Percentiles rank a stretch among this genome's conserved stretches.
These are phyloP conservation scores for Sebastolobus alascanus DNA, from an alignment of 2,797 vertebrate species.

Conservation along the genomic window DNA sequence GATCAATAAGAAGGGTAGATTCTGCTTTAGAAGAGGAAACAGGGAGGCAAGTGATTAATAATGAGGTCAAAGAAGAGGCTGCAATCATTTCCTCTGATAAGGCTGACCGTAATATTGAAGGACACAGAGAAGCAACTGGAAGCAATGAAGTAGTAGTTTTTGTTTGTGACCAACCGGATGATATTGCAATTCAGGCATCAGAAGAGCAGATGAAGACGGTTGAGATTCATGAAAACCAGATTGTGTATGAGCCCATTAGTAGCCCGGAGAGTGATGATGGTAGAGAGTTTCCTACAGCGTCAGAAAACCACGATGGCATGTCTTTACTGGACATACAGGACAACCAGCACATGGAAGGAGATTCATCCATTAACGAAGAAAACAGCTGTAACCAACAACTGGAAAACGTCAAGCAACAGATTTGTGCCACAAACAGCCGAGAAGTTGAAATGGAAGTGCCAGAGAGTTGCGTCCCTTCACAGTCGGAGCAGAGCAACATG, in stretches of 20 bases:
- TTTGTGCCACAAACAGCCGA: slow-evolving; percentile 45
- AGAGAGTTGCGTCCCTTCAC: slow-evolving; percentile 34
- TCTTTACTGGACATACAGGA: slow-evolving; percentile 59
- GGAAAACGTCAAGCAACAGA: slow-evolving; percentile 24
- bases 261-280: slow-evolving; percentile 77
- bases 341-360: slow-evolving; percentile 31
- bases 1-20: slow-evolving; percentile 43
- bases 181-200: slow-evolving; percentile 43
- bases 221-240: slow-evolving; percentile 59
- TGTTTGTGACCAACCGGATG: slow-evolving; percentile 60
- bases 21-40: slow-evolving; percentile 47
- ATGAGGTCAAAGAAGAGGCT: slow-evolving; percentile 47
- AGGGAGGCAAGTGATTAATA: slow-evolving; percentile 22
- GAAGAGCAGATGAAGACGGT: slow-evolving; percentile 57
- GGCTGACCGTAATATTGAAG: slow-evolving; percentile 28
- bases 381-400: slow-evolving; percentile 13
- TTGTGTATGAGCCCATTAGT: slow-evolving; percentile 81
- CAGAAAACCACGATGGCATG: slow-evolving; percentile 46
- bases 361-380: slow-evolving; percentile 29
- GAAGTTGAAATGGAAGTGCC: slow-evolving; percentile 55
- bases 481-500: slow-evolving; percentile 44
- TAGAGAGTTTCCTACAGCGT: slow-evolving; percentile 35
- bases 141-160: slow-evolving; percentile 53
- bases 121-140: slow-evolving; percentile 36
- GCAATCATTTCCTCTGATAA: slow-evolving; percentile 21